Conservation (phyloP, 1,140 invertebrate species). For the Papilio polytes region DNA sequence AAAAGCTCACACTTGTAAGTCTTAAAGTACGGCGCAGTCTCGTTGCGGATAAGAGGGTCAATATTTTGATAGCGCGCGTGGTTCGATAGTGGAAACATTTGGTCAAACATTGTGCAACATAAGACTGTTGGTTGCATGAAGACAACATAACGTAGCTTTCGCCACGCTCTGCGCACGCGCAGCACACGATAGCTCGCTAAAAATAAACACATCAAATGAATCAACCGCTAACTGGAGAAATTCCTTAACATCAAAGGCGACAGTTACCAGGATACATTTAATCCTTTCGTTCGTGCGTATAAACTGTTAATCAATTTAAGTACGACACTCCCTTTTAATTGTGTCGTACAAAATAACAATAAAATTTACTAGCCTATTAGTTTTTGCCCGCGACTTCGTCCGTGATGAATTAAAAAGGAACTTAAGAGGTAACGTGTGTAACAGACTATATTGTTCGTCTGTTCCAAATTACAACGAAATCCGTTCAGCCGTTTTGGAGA, state of each 20-base stretch:
- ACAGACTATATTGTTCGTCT: too few species aligned
- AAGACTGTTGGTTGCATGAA: conserved; percentile 61
- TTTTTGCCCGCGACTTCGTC: too few species aligned
- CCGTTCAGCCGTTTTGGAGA: too few species aligned
- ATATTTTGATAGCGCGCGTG: conserved; percentile 81
- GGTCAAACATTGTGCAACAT: conserved; percentile 78
- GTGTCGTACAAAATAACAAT: neutral
- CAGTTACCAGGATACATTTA: conserved; percentile 61
- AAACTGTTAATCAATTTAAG: conserved; percentile 37
- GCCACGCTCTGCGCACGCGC: conserved; percentile 49
- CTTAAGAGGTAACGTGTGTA: too few species aligned
- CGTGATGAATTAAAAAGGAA: too few species aligned
- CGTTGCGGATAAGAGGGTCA: conserved; percentile 77
- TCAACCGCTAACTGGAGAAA: conserved; percentile 71
- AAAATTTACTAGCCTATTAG: neutral
- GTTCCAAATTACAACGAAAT: too few species aligned
- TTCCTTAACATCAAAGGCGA: conserved; percentile 73
- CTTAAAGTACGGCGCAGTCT: conserved; percentile 69
- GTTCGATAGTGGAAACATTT: conserved; percentile 74
- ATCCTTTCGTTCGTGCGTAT: conserved; percentile 45
- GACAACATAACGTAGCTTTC: conserved; percentile 68
- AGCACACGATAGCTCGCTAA: conserved; percentile 50
- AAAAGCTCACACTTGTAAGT: conserved; percentile 70
- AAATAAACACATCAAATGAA: conserved; percentile 72
- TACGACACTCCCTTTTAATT: conserved; percentile 31